A percentile compares a stretch with the other conserved stretches of the same genome.
These are phyloP conservation scores for Marmota monax DNA, from an alignment of 2,113 vertebrate species.

Conservation along the genomic window DNA sequence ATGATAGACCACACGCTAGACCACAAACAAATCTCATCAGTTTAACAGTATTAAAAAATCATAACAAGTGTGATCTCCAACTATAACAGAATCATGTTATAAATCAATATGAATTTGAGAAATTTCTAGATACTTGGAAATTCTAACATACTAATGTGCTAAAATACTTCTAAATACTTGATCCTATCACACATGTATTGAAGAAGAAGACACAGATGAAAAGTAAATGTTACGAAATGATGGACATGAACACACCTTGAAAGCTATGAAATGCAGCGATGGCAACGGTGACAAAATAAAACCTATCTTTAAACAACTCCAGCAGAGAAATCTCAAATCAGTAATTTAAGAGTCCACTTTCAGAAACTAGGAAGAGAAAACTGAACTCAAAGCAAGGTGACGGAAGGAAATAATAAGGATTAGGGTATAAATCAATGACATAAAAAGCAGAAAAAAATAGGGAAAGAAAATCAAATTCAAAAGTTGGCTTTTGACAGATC, in stretches of 20 bases:
- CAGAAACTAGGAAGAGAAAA: neutral
- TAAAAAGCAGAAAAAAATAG: neutral
- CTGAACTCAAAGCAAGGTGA: neutral
- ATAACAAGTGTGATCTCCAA: neutral
- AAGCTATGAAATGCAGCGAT: neutral
- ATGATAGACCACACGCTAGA: neutral
- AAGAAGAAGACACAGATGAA: neutral
- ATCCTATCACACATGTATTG: neutral
- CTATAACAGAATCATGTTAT: neutral
- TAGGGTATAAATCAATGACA: neutral
- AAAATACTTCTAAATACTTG: neutral
- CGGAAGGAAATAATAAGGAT: neutral
- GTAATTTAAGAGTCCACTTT: neutral
- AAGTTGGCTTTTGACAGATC: neutral
- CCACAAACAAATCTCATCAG: neutral
- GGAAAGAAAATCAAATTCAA: neutral
- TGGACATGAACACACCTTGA: neutral
- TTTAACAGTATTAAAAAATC: slow-evolving; percentile 8
- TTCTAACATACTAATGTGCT: neutral
- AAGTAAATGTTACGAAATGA: neutral
- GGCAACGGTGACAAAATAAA: neutral
- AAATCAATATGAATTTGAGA: neutral
- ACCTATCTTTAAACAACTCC: neutral
- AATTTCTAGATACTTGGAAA: neutral
- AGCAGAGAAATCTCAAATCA: neutral